Percentiles rank a stretch among this genome's conserved stretches.
Conservation (phyloP, 2,797 vertebrate species). For the Xiphophorus birchmanni region DNA sequence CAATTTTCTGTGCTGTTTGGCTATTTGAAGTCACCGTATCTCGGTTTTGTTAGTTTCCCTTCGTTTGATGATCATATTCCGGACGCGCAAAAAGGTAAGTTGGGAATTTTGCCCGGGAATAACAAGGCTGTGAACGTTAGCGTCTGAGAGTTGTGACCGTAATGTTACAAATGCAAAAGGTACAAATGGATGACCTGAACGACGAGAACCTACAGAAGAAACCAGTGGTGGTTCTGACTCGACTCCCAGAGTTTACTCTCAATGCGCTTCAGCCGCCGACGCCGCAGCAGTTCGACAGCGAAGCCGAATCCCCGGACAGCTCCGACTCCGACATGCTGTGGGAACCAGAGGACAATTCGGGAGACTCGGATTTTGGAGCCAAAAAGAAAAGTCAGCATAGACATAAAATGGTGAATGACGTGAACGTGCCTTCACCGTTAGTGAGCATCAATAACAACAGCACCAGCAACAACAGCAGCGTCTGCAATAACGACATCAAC, state of each 20-base stretch:
- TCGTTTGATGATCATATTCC: not conserved
- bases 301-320: conserved; percentile 54
- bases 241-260: conserved; percentile 57
- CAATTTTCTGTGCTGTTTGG: not conserved
- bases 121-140: not conserved
- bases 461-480: not conserved
- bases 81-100: conserved; percentile 1
- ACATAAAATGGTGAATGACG: not conserved
- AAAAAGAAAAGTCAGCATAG: conserved; percentile 18
- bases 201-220: conserved; percentile 20
- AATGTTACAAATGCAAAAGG: not conserved
- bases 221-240: conserved; percentile 63
- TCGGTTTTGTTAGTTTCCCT: not conserved
- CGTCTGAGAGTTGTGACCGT: not conserved
- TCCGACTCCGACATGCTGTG: conserved; percentile 56
- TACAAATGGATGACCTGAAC: not conserved
- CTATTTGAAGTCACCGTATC: not conserved
- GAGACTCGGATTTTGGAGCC: conserved; percentile 41
- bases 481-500: not conserved
- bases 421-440: not conserved
- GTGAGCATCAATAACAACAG: not conserved
- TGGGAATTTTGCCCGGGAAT: not conserved
- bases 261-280: conserved; percentile 51
- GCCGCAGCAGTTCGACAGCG: conserved; percentile 61
- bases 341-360: conserved; percentile 53